Percentiles rank a stretch among this genome's conserved stretches.
phyloP scores from a whole-genome alignment of 1,140 invertebrate species.

The Brachionus sp. region DNA sequence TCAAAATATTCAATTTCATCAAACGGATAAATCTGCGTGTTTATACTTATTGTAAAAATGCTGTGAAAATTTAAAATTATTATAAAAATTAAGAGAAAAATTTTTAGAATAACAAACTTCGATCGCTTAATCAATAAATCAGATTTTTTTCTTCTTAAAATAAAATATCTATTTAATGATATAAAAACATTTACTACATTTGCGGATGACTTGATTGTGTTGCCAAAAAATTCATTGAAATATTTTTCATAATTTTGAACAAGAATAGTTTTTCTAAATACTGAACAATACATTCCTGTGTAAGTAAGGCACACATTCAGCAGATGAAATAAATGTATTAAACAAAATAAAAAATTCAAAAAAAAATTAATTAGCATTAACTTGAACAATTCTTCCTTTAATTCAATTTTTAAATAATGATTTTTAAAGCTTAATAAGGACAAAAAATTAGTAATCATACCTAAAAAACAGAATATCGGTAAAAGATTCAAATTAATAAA shows the following conservation, averaged over 20 bases:
- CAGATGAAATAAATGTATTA: neutral
- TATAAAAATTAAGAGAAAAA: neutral
- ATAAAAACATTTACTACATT: neutral
- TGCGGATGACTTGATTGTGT: neutral
- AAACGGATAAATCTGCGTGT: too few relatives aligned
- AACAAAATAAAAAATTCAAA: neutral
- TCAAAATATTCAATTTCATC: too few relatives aligned
- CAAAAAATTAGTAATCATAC: neutral
- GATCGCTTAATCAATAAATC: neutral
- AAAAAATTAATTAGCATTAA: neutral
- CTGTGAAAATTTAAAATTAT: too few relatives aligned
- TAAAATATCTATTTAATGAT: neutral
- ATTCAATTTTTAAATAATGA: neutral
- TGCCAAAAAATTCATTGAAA: neutral
- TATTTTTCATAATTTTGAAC: neutral
- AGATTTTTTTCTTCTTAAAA: neutral
- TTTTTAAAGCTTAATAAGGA: neutral
- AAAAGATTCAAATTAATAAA: neutral
- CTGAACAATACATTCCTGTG: neutral
- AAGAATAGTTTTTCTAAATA: neutral
- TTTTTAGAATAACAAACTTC: neutral
- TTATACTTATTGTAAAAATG: too few relatives aligned
- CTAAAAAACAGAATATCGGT: neutral
- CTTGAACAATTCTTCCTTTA: neutral
- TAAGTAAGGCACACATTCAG: neutral